Evolutionary conservation across 2,888 invertebrate genomes (phyloP).

Genomic region (Acholoe squamosa): DNA sequence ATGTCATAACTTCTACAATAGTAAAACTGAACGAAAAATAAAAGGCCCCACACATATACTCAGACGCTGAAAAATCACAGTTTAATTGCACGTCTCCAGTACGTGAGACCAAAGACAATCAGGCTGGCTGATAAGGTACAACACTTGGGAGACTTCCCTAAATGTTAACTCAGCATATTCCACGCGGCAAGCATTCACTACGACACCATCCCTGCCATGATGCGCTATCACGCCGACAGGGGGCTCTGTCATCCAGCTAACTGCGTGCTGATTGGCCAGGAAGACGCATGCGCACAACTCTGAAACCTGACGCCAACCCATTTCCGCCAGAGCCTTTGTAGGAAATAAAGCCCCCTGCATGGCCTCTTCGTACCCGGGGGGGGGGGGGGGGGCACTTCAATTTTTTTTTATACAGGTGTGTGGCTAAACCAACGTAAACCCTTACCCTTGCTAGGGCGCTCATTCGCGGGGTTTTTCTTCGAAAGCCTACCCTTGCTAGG

Average conservation of each 20-base stretch:
- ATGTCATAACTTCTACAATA: too few species aligned
- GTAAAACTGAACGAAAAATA: too few species aligned
- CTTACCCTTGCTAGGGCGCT: too few species aligned
- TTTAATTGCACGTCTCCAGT: too few species aligned
- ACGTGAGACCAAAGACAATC: too few species aligned
- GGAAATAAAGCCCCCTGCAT: conserved; percentile 18
- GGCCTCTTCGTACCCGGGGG: not conserved
- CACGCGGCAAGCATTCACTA: not conserved
- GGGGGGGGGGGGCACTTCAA: too few species aligned
- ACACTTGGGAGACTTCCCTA: not conserved
- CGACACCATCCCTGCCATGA: not conserved
- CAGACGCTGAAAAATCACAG: too few species aligned
- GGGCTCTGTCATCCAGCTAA: conserved; percentile 12
- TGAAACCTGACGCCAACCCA: not conserved
- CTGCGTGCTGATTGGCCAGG: not conserved
- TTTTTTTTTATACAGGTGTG: too few species aligned
- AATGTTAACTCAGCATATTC: conserved; percentile 15
- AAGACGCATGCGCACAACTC: conserved; percentile 41
- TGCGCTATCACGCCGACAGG: not conserved
- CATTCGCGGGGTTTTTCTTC: too few species aligned
- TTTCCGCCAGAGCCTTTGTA: conserved; percentile 31
- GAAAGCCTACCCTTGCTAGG: too few species aligned
- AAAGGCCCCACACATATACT: too few species aligned
- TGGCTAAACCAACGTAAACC: too few species aligned
- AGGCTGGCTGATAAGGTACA: not conserved